Base-by-base conservation (phyloP, 2,113 vertebrate species). In the Festucalex cinctus region DNA sequence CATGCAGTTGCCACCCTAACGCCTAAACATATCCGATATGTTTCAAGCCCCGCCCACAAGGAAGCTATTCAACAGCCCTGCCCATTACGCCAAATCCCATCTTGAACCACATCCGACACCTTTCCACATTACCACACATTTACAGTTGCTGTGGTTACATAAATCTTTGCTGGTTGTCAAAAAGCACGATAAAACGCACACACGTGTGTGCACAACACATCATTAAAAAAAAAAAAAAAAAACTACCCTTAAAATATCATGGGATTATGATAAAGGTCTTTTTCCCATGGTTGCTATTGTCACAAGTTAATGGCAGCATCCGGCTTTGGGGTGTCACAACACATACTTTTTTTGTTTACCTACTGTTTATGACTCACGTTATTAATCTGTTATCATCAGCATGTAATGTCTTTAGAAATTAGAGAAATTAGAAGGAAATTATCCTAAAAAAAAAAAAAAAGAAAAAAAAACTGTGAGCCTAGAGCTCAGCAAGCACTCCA, bases 81-180 rank as follows among this genome's bases (percentile, higher is more conserved):
- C 41, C 5, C 61, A 51, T 35, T 62, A 13, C 1, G 51, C 66
- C 54, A 53, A 73, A 65, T 73, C 73, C 77, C 76, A 51, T 70
- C 76, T 76, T 63, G 63, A 61, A 85, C 86, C 80, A 1, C 84
- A 80, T 66, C 70, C 88, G 70, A 79, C 83, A 83, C 80, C 76
- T 75, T 75, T 68, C 71, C 67, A 73, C 67, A 16, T 66, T 68
- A 70, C 84, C 80, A 22, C 83, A 83, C 70, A 46, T 20, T 9
- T 62, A 56, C 78, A 68, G 68, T 24, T 70, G 72, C 74, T 77
- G 49, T 54, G 74, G 60, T 75, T 80, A 69, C 73, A 84, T 80
- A 81, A 81, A 65, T 78, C 65, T 68, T 74, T 22, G 0, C 43
- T 49, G 7, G 19, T 19, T 62, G 56, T 71, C 60, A 19, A 66